Conservation (phyloP, 2,797 vertebrate genomes). For the Tragopan temminckii region DNA sequence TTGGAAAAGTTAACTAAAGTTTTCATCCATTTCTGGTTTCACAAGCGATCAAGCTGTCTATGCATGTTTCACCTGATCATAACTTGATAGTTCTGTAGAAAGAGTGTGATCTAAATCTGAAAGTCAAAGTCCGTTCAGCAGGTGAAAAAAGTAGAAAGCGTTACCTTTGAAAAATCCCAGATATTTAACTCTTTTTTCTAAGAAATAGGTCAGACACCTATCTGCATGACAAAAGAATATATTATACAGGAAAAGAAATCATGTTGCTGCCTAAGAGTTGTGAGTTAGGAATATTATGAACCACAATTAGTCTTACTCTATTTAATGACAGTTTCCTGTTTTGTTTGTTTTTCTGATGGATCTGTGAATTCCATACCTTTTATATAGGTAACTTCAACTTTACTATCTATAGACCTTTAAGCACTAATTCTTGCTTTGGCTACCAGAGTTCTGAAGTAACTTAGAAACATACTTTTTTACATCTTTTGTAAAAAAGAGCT, state of each 20-base stretch:
- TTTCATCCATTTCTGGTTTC: not conserved
- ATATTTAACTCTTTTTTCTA: constrained; percentile 18
- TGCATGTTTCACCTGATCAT: not conserved
- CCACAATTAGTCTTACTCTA: not conserved
- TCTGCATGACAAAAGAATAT: not conserved
- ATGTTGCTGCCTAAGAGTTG: not conserved
- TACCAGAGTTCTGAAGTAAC: not conserved
- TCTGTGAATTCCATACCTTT: not conserved
- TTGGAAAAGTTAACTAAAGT: not conserved
- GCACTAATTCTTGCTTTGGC: not conserved
- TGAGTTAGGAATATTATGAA: not conserved
- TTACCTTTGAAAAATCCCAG: not conserved
- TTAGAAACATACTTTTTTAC: not conserved
- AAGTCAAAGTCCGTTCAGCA: constrained; percentile 15
- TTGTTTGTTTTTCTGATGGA: not conserved
- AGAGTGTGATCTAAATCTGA: not conserved
- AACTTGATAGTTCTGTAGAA: not conserved
- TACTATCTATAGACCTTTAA: not conserved
- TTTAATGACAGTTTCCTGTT: not conserved
- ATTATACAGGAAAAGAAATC: no score
- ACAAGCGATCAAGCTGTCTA: not conserved
- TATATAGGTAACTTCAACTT: not conserved
- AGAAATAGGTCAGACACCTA: constrained; percentile 19
- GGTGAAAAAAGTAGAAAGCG: not conserved
- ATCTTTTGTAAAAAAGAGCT: no score